Conservation (phyloP, 1,140 invertebrate species). For the Eufriesea mexicana region DNA sequence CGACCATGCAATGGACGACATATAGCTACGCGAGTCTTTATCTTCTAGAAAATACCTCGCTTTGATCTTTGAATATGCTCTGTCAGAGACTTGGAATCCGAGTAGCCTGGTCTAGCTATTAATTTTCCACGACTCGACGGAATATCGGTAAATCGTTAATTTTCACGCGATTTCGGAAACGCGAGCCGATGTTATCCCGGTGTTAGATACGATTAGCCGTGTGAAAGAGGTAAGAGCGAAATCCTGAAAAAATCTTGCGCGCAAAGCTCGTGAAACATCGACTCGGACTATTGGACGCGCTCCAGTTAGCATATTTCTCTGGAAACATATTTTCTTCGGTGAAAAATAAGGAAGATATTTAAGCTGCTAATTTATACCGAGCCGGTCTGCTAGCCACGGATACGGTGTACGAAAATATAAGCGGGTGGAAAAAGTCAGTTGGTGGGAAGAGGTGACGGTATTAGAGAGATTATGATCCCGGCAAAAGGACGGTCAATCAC, state of each 20-base stretch:
- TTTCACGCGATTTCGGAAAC: not conserved
- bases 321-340: not conserved
- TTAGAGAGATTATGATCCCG: slow-evolving; percentile 15
- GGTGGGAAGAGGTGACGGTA: not conserved
- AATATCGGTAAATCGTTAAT: not conserved
- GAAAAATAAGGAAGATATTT: slow-evolving; percentile 5
- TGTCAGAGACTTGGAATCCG: not conserved
- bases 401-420: not conserved
- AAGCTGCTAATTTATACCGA: slow-evolving; percentile 11
- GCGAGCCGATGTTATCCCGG: not conserved
- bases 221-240: not conserved
- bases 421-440: not conserved
- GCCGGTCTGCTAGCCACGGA: not conserved
- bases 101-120: not conserved
- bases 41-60: too few relatives aligned
- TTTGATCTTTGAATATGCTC: too few relatives aligned
- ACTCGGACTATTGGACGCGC: not conserved
- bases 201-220: not conserved
- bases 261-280: slow-evolving; percentile 6
- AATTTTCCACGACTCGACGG: not conserved
- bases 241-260: slow-evolving; percentile 5
- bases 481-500: slow-evolving; percentile 37
- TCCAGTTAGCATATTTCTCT: not conserved
- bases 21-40: too few relatives aligned
- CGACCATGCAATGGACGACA: too few relatives aligned